Base-by-base conservation (phyloP, 2,888 invertebrate species). In the Vanessa cardui region DNA sequence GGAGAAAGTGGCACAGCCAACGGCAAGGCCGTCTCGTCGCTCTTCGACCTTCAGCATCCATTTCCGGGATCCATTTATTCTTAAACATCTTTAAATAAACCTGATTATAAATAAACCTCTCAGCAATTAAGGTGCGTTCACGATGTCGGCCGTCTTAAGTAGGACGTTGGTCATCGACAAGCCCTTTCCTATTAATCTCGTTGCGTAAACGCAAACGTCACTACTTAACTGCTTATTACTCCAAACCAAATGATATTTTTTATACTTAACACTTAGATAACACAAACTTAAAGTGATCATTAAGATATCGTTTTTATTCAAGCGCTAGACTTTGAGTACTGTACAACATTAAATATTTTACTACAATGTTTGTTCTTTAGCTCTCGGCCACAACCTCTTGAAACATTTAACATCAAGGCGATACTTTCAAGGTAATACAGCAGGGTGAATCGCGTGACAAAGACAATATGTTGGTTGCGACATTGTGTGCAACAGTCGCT, bases 1-100 rank as follows among this genome's bases (percentile, higher is more conserved):
- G 83, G 90, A 87, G 92, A 92, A 91, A 92, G 92, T 91, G 81
- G 88, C 86, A 88, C 90, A 89, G 86, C 88, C 86, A 81, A 74
- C 84, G 88, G 89, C 91, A 92, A 91, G 92, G 91, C 87, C 90
- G 88, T 84, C 83, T 80, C 78, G 82, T 79, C 78, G 80, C 80
- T 83, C 80, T 83, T 77, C 87, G 89, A 89, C 90, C 91, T 91
- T 90, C 87, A 81, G 76, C 76, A 74, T 73, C 74, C 78, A 79
- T 81, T 88, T 91, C 90, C 90, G 88, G 87, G 81, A 81, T 80
- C 80, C 78, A 78, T 75, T 76, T 58, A 78, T 76, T 74, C 77
- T 73, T 74, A 74, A 75, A 73, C 73, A 65, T 68, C 61, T 73
- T 64, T 52, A 72, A 77, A 71, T 72, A 64, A 70, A 62, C 66